Evolutionary conservation across 2,113 vertebrate genomes (phyloP), one percentile per base, ranked within the genome.

Genomic region (Hassar affinis): DNA sequence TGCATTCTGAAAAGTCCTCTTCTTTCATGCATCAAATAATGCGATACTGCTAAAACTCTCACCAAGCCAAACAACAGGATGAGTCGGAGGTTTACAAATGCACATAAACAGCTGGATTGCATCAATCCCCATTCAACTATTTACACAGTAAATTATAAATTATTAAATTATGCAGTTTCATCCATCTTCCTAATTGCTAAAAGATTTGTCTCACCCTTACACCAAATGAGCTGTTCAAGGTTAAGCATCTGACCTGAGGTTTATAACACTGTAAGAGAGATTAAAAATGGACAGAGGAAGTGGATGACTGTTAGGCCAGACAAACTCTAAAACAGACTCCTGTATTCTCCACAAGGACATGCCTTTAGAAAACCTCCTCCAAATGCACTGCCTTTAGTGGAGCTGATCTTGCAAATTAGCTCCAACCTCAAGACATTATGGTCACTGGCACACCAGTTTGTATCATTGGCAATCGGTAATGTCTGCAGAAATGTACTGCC

Each of bases 351-450:
- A 25, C 25, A 54, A 52, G 3, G 38, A 80, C 17, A 18, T 84
- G 14, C 12, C 12, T 12, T 66, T 47, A 18, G 12, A 22, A 68
- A 74, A 57, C 47, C 54, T 59, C 56, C 33, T 74, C 15, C 22
- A 69, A 71, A n/a, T 38, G 25, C 17, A 47, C 9, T 54, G 56
- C 47, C 54, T 33, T 7, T 75, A 80, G 78, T 80, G 78, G 27
- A 49, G 61, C 81, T 79, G 30, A 27, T 80, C 87, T 88, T 68
- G n/a, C 49, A 64, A 80, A 64, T 10, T n/a, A 27, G 52, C 27
- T 75, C 45, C 27, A 54, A 57, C 56, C 61, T 69, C 18, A 57
- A 38, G 33, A 56, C 77, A 47, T 56, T 80, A 61, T 22, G 17
- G 57, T 59, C 51, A 27, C 49, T 59, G 61, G 78, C 71, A 56